A percentile compares a stretch with the other conserved stretches of the same genome.
These are phyloP conservation scores for Crepidodera aurea DNA, from an alignment of 2,888 invertebrate species.

Conservation along the genomic window DNA sequence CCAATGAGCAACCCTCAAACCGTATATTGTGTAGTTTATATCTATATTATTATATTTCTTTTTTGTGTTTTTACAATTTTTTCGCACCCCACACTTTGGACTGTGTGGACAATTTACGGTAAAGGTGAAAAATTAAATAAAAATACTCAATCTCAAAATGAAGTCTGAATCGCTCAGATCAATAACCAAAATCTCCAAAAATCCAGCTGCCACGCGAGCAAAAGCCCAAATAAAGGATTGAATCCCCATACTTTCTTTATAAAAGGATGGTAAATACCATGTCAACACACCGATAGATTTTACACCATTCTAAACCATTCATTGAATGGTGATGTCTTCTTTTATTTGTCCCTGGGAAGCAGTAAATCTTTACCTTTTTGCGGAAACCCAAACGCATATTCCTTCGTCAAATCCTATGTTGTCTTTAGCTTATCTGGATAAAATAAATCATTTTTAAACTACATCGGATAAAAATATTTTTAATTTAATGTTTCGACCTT, in stretches of 20 bases:
- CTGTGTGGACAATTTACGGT: too few relatives aligned
- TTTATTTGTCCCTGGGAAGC: constrained; percentile 27
- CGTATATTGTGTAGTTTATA: too few relatives aligned
- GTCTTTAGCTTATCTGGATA: too few relatives aligned
- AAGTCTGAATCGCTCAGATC: constrained; percentile 36
- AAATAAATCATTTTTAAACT: too few relatives aligned
- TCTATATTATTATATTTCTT: too few relatives aligned
- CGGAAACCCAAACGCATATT: background rate
- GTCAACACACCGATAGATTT: constrained; percentile 47
- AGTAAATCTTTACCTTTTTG: constrained; percentile 19
- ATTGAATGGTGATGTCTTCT: constrained; percentile 32
- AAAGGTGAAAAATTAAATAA: constrained; percentile 5
- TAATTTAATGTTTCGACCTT: too few relatives aligned
- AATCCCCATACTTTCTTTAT: constrained; percentile 49
- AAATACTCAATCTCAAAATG: constrained; percentile 46
- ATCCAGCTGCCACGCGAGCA: constrained; percentile 56
- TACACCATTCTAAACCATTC: constrained; percentile 21
- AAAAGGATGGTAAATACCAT: constrained; percentile 51
- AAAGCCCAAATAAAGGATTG: constrained; percentile 39
- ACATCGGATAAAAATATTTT: too few relatives aligned
- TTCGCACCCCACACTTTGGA: too few relatives aligned
- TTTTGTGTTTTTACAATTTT: too few relatives aligned
- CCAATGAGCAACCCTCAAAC: too few relatives aligned
- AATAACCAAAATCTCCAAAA: constrained; percentile 36
- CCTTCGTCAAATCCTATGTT: too few relatives aligned